phyloP scores from a whole-genome alignment of 2,888 invertebrate genomes.

The Ellobium chinense region DNA sequence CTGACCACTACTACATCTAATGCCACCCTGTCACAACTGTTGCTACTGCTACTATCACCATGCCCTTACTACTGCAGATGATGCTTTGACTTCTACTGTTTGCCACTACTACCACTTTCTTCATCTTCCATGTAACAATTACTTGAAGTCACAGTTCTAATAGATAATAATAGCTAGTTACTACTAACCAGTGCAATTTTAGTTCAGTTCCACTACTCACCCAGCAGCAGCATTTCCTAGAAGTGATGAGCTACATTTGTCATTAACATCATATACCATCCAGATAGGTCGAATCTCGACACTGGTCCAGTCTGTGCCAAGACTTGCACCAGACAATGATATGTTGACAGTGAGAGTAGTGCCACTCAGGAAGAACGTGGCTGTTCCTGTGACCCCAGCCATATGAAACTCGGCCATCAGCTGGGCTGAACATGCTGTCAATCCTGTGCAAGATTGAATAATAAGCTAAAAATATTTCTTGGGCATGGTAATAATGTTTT shows the following conservation, averaged over 20 bases:
- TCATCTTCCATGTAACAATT: too few relatives aligned
- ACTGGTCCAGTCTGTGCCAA: neutral
- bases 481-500: too few relatives aligned
- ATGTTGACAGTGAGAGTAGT: neutral
- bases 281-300: constrained; percentile 40
- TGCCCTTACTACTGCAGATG: too few relatives aligned
- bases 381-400: constrained; percentile 8
- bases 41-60: too few relatives aligned
- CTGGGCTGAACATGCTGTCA: neutral
- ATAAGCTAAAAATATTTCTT: neutral
- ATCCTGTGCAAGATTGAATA: neutral
- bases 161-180: too few relatives aligned
- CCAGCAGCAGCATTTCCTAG: constrained; percentile 13
- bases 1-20: too few relatives aligned
- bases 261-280: constrained; percentile 37
- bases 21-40: too few relatives aligned
- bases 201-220: too few relatives aligned
- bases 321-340: neutral
- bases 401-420: constrained; percentile 18
- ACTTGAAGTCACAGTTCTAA: too few relatives aligned
- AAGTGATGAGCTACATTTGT: constrained; percentile 19
- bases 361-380: neutral
- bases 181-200: too few relatives aligned
- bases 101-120: too few relatives aligned
- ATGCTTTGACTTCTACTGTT: too few relatives aligned